Base-by-base conservation (phyloP, 2,888 invertebrate species). In the Scaeva pyrastri region DNA sequence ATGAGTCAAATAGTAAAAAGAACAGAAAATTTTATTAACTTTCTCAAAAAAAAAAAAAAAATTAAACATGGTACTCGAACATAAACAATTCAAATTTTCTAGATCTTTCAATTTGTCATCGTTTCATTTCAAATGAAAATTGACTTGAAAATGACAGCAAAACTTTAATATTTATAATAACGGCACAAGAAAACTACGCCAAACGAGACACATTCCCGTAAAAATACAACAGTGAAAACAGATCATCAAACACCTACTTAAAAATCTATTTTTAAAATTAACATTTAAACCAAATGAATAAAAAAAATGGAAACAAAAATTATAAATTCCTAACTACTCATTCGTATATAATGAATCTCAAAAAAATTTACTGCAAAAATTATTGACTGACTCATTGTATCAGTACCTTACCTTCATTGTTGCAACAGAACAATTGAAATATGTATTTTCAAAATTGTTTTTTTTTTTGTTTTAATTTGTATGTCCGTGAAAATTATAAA, bases 91-190 rank as follows among this genome's bases (percentile, higher is more conserved):
- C 14, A 52, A 79, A 50, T 36, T 56, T n/a, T 31, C 64, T 43
- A 73, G 16, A 66, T 79, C 11, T 45, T 84, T 45, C 48, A 62
- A 75, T 84, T 79, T 79, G 79, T 79, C 84, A 84, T 84, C 83
- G 36, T 55, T 52, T 62, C 45, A 50, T 16, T 52, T 68, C 31
- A 56, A 74, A 19, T 14, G n/a, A n/a, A n/a, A n/a, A n/a, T n/a
- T n/a, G n/a, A n/a, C n/a, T 21, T 64, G 14, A 19, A 50, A 77
- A 50, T 74, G 74, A 68, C 70, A 26, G 56, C 64, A 58, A 60
- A 50, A 21, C 39, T 10, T 36, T 7, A 45, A 39, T 14, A 66
- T 77, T 10, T 26, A 45, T 52, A 14, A 23, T 39, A n/a, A n/a
- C n/a, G 23, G 1, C 50, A 68, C 10, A 39, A 21, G 66, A 71